phyloP scores from a whole-genome alignment of 2,113 vertebrate genomes.

The Chaetops frenatus region DNA sequence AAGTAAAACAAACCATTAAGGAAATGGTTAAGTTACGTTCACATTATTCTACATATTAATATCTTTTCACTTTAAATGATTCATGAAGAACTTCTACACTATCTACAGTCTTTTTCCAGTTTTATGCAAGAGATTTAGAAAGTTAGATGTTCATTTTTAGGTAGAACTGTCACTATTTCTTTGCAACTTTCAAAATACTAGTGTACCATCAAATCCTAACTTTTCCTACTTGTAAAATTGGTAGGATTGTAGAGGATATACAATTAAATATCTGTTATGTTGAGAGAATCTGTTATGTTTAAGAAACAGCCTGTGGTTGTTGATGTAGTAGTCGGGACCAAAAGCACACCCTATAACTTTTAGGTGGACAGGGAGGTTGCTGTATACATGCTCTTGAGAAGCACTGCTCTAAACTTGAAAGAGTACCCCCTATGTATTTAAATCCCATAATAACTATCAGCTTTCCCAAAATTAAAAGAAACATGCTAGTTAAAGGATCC shows the following conservation, averaged over 20 bases:
- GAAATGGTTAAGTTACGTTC: not conserved
- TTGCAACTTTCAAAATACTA: not conserved
- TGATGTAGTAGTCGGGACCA: not conserved
- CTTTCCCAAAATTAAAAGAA: not conserved
- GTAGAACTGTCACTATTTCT: not conserved
- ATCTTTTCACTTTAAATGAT: not conserved
- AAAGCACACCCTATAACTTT: not conserved
- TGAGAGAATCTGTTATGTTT: not conserved
- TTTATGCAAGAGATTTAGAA: not conserved
- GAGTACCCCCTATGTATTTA: not conserved
- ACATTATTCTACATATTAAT: not conserved
- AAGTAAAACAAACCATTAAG: not conserved
- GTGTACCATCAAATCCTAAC: not conserved
- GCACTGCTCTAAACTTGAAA: not conserved
- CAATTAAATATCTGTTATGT: not conserved
- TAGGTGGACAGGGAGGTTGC: not conserved
- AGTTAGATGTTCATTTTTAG: not conserved
- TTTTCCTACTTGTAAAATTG: not conserved
- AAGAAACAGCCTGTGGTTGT: not conserved
- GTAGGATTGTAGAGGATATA: not conserved
- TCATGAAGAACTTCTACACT: not conserved
- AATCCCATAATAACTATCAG: not conserved
- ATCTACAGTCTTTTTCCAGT: not conserved
- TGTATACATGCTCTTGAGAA: not conserved
- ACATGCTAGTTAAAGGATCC: not conserved